Evolutionary conservation across 2,888 invertebrate genomes (phyloP), one percentile per base, ranked within the genome.

Genomic region (Meliscaeva auricollis): DNA sequence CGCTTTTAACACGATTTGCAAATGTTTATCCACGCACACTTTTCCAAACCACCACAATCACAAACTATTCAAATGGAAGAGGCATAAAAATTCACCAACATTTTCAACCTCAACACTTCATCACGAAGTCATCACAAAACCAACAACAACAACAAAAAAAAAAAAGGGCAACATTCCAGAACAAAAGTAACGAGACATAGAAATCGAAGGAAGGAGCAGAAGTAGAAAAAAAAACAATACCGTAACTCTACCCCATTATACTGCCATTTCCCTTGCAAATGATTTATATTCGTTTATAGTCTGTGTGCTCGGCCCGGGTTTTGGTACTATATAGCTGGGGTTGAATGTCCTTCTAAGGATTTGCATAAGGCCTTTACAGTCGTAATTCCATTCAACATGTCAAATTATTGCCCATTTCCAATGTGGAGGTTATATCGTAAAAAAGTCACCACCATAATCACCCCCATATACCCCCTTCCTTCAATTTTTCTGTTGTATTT

Each of bases 351-450:
- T 85, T 80, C 62, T 30, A 48, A 64, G 72, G 80, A 85, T 85
- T 85, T 85, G 73, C 81, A 85, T 85, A 73, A 72, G 72, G 73
- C 85, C 81, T 73, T 66, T 44, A 58, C 62, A 81, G 76, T 81
- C 77, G 87, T 87, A 87, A 87, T 87, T 87, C 82, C 70, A 87
- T 77, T 87, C 82, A 82, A 87, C 81, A 87, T 87, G 87, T 87
- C 82, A 87, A 87, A 82, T 87, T 82, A 87, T 87, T 87, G 74
- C 87, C 82, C 87, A 82, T 82, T 82, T 82, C 74, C 82, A 81
- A 78, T 87, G 54, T 30, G 72, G 60, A 72, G 54, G 76, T 46
- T 81, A 68, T 15, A 66, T 85, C 85, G 73, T 85, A 85, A 85
- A 85, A 84, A 85, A 73, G 76, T 78, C 78, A 83, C 77, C 78